Evolutionary conservation across 2,113 vertebrate genomes (phyloP).

Genomic region (Indri indri): DNA sequence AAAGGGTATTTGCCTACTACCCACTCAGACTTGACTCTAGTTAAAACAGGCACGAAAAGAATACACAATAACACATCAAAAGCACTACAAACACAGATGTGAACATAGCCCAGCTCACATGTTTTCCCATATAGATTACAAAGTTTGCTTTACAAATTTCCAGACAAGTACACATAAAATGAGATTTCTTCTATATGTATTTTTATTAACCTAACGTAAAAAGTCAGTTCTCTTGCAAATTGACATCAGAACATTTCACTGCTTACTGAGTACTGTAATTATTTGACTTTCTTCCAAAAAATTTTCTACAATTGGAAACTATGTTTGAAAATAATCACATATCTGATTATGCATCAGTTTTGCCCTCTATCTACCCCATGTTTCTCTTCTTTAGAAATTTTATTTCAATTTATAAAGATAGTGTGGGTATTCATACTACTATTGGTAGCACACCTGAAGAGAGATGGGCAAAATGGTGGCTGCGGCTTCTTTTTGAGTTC

Average conservation of each 20-base stretch:
- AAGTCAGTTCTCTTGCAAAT: background rate
- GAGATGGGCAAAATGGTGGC: background rate
- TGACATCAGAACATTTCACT: background rate
- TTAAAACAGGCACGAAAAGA: conserved; percentile 11
- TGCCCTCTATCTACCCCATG: background rate
- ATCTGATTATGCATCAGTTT: background rate
- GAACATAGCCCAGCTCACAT: background rate
- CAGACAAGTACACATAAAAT: conserved; percentile 6
- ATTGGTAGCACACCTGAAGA: background rate
- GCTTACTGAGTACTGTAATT: background rate
- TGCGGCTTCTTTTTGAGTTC: background rate
- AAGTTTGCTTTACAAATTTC: background rate
- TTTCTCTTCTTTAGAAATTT: background rate
- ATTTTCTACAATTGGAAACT: background rate
- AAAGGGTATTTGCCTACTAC: background rate
- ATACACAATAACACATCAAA: background rate
- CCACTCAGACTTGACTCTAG: background rate
- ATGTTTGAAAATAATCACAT: background rate
- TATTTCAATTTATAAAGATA: background rate
- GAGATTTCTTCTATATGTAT: background rate
- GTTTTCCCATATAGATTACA: background rate
- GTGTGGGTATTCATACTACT: background rate
- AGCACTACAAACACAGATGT: background rate
- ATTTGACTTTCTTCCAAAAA: background rate
- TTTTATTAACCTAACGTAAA: conserved; percentile 25